Conservation (phyloP, 2,797 vertebrate species). For the Tinamus major region DNA sequence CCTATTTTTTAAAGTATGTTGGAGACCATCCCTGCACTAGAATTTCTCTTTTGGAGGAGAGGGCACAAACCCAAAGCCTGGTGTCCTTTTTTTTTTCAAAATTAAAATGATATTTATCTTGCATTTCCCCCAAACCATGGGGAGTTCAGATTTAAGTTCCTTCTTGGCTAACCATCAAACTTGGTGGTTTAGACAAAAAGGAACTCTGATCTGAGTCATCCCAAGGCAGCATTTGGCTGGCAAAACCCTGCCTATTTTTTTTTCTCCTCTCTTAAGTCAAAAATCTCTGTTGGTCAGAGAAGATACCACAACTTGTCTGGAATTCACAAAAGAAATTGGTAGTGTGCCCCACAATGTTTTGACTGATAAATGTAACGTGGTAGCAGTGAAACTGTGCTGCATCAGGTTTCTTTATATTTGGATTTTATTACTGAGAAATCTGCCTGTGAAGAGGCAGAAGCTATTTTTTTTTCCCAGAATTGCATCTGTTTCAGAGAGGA, state of each 20-base stretch:
- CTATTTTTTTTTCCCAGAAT: conserved; percentile 45
- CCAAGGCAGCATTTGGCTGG: conserved; percentile 24
- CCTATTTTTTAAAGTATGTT: not conserved
- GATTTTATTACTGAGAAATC: not conserved
- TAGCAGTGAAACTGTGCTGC: not conserved
- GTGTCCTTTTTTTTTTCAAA: not conserved
- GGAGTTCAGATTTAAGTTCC: conserved; percentile 65
- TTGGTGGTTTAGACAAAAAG: conserved; percentile 66
- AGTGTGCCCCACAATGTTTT: not conserved
- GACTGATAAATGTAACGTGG: conserved; percentile 36
- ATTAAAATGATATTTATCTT: not conserved
- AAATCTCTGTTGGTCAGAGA: not conserved
- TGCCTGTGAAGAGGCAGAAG: conserved; percentile 43
- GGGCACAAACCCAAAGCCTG: not conserved
- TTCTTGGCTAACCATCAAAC: conserved; percentile 54
- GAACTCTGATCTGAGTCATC: conserved; percentile 55
- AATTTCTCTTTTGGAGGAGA: not conserved
- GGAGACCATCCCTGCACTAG: not conserved
- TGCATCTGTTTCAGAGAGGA: conserved; percentile 63
- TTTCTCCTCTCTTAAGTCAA: not conserved
- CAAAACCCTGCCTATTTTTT: conserved; percentile 28
- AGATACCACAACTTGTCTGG: not conserved
- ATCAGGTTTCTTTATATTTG: conserved; percentile 26
- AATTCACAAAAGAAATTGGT: not conserved
- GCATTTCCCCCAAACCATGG: conserved; percentile 8